phyloP scores from a whole-genome alignment of 2,113 vertebrate genomes.

The Aegithalos caudatus region DNA sequence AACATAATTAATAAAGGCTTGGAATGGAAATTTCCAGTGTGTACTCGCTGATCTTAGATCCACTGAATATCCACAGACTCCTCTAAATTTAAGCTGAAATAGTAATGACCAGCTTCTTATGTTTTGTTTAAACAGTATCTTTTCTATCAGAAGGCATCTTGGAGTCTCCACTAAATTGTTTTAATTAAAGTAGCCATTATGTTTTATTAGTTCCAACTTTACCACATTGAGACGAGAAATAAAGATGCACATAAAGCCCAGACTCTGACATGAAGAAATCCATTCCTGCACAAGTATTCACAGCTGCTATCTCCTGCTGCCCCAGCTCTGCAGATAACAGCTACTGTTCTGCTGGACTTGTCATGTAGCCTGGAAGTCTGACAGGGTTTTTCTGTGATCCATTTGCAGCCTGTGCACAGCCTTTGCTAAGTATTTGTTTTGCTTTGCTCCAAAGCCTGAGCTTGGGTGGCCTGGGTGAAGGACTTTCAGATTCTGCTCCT shows the following conservation, averaged over 20 bases:
- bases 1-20: conserved; percentile 57
- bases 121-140: conserved; percentile 16
- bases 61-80: conserved; percentile 7
- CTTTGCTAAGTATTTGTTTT: not conserved
- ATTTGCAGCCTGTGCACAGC: not conserved
- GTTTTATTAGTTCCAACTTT: conserved; percentile 32
- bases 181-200: conserved; percentile 55
- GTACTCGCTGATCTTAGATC: not conserved
- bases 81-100: not conserved
- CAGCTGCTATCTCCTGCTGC: conserved; percentile 27
- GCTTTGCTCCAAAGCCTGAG: not conserved
- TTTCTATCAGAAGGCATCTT: conserved; percentile 43
- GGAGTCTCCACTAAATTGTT: conserved; percentile 41
- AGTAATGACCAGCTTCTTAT: conserved; percentile 9
- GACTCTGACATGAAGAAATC: conserved; percentile 2
- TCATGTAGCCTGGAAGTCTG: conserved; percentile 1
- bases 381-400: not conserved
- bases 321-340: conserved; percentile 14
- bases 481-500: not conserved
- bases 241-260: not conserved
- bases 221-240: conserved; percentile 18
- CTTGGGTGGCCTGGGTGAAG: conserved; percentile 16
- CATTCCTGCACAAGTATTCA: not conserved
- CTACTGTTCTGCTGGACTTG: conserved; percentile 48
- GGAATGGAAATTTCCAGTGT: conserved; percentile 59